These are phyloP conservation scores for Lepisosteus osseus DNA, from an alignment of 2,113 vertebrate species.

Conservation along the genomic window DNA sequence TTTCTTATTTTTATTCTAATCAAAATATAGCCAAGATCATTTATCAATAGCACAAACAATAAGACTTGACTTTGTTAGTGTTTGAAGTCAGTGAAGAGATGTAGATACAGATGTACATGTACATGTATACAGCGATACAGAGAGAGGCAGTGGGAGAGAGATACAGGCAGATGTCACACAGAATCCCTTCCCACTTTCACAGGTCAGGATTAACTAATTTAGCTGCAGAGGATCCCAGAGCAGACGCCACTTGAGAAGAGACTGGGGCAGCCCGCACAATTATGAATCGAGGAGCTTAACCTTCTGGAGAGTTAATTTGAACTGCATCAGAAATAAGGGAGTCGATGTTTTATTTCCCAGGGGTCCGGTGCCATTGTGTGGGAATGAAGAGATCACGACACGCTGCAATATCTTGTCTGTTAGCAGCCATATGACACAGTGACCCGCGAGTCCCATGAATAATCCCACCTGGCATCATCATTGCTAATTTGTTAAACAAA, in stretches of 20 bases:
- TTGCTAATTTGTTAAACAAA: slow-evolving; percentile 76
- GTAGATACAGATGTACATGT: too few species aligned
- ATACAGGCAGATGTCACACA: slow-evolving; percentile 71
- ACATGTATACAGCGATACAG: too few species aligned
- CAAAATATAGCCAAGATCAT: too few species aligned
- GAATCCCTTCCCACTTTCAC: slow-evolving; percentile 59
- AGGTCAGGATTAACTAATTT: slow-evolving; percentile 72
- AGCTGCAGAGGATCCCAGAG: slow-evolving; percentile 62
- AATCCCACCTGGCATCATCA: slow-evolving; percentile 72
- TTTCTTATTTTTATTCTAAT: too few species aligned
- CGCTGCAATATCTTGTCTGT: slow-evolving; percentile 72
- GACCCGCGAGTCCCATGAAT: slow-evolving; percentile 53
- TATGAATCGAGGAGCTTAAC: slow-evolving; percentile 72
- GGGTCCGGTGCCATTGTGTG: slow-evolving; percentile 71
- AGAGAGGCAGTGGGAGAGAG: slow-evolving; percentile 47
- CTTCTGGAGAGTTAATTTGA: slow-evolving; percentile 76
- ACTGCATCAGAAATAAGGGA: slow-evolving; percentile 55
- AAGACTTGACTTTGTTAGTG: too few species aligned
- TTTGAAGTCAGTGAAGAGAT: too few species aligned
- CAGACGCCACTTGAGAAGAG: slow-evolving; percentile 69
- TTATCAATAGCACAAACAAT: too few species aligned
- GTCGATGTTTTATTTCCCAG: slow-evolving; percentile 72
- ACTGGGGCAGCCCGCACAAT: slow-evolving; percentile 65
- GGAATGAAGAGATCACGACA: slow-evolving; percentile 73
- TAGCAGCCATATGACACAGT: slow-evolving; percentile 70